Base-by-base conservation (phyloP, 2,113 vertebrate species). In the Dissostichus mawsoni region DNA sequence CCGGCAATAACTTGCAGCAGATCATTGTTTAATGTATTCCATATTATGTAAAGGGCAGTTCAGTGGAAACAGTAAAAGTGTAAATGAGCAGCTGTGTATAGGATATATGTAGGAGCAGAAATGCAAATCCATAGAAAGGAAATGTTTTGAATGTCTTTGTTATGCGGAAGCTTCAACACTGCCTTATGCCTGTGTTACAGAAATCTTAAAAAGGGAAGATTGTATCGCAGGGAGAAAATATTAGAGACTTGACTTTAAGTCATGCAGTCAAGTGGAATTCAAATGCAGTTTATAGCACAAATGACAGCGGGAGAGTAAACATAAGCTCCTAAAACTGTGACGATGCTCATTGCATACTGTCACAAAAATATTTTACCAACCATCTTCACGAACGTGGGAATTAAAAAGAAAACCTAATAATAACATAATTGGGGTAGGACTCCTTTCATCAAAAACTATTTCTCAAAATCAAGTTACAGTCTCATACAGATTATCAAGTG, bases 141-240 rank as follows among this genome's bases (percentile, higher is more conserved):
- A 4, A 81, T 79, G 77, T 71, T 65, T 80, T 78, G 11, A 67
- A 74, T 61, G 45, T 56, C 72, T 86, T 87, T 86, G 56, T 81
- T 77, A 29, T 63, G 76, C 58, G 74, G 76, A 63, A 36, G 51
- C 56, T 65, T 78, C 58, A 58, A 71, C 5, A 62, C 65, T 65
- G 41, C 12, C 5, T 3, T 36, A 80, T 80, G 69, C 70, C 25
- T 36, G 8, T 53, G 71, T 75, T 78, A 74, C 71, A 82, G 63
- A 74, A 20, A 69, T 59, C 53, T 65, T 74, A 78, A 78, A 29
- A 29, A 68, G 59, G 73, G 18, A 74, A 72, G 62, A 68, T 59
- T 20, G 84, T 87, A 82, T 88, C 82, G 64, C 50, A 69, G 67
- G 23, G n/a, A 44, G 20, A 66, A 52, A 29, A 83, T 81, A 90